A percentile compares a stretch with the other conserved stretches of the same genome.
Conservation (phyloP, 2,888 invertebrate species). For the Polydesmus complanatus region DNA sequence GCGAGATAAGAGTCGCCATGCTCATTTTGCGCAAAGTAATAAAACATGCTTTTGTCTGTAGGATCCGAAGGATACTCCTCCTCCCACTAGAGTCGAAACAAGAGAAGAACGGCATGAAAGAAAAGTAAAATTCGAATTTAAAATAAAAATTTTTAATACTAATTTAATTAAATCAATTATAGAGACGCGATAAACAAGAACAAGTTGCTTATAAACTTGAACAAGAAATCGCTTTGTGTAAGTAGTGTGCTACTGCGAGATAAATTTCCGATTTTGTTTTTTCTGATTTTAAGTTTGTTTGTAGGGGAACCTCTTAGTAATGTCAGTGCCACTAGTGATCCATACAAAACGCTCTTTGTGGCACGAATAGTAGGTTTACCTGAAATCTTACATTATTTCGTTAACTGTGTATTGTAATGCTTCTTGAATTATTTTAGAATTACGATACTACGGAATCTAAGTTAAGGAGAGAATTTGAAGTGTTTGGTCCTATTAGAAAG, state of each 20-base stretch:
- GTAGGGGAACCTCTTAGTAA: conserved; percentile 75
- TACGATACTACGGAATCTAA: conserved; percentile 99
- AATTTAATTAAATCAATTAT: conserved; percentile 22
- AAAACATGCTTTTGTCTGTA: conserved; percentile 29
- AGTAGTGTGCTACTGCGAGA: conserved; percentile 23
- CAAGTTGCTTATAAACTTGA: conserved; percentile 95
- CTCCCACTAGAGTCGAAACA: conserved; percentile 87
- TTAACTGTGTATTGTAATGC: conserved; percentile 16
- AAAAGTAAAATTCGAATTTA: too few species aligned
- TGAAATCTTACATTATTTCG: background rate
- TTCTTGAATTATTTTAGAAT: conserved; percentile 55
- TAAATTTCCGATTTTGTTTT: background rate
- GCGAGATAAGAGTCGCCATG: background rate
- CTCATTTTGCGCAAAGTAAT: background rate
- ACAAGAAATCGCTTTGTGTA: conserved; percentile 84
- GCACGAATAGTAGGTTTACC: conserved; percentile 71
- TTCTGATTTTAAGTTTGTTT: conserved; percentile 25
- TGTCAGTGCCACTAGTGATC: conserved; percentile 68
- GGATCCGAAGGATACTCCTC: conserved; percentile 95
- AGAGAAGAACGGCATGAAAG: conserved; percentile 83
- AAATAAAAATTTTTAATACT: too few species aligned
- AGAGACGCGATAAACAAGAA: conserved; percentile 80
- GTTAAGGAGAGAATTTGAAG: conserved; percentile 90
- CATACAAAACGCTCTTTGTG: conserved; percentile 93
- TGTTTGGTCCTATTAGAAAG: conserved; percentile 94